Evolutionary conservation across 1,140 invertebrate genomes (phyloP), one percentile per base, ranked within the genome.

Genomic region (Chironomus striatipennis): DNA sequence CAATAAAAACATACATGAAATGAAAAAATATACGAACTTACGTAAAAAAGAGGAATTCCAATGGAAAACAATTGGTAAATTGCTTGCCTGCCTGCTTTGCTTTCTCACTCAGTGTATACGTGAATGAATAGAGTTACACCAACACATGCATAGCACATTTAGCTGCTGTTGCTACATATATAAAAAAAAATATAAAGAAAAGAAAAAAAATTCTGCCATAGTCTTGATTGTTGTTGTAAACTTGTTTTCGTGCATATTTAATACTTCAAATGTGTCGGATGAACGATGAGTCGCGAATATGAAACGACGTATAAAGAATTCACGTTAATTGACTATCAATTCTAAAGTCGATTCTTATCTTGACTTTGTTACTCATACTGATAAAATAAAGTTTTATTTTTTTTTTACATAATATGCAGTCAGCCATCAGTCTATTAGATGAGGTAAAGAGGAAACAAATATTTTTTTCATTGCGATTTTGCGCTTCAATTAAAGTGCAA

Each of bases 1-100:
- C 5, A n/a, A n/a, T n/a, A n/a, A n/a, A n/a, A n/a, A 34, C 24
- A 34, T 34, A 34, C 24, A 34, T 12, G 10, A 57, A 57, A 57
- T 12, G n/a, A 57, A 57, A 57, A 18, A 70, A 18, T 18, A 9
- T 18, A 18, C 17, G 17, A 70, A 70, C 65, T 70, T 70, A 70
- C 65, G 65, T 20, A 57, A 57, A 57, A 34, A 57, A 57, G 47
- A 70, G 65, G 65, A 70, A 70, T 70, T 70, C 65, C 65, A 70
- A 18, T 70, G 18, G 65, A 70, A 67, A 70, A 70, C 65, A 70
- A 70, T 70, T 70, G 65, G 65, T 70, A 70, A 70, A 57, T 57
- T 57, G 47, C 47, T 57, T 57, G 47, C 47, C 43, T 47, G 43
- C 24, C 43, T 47, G 43, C 24, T 47, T 70, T 18, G 65, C 65